phyloP scores from a whole-genome alignment of 2,113 vertebrate genomes.

The Nicator chloris region DNA sequence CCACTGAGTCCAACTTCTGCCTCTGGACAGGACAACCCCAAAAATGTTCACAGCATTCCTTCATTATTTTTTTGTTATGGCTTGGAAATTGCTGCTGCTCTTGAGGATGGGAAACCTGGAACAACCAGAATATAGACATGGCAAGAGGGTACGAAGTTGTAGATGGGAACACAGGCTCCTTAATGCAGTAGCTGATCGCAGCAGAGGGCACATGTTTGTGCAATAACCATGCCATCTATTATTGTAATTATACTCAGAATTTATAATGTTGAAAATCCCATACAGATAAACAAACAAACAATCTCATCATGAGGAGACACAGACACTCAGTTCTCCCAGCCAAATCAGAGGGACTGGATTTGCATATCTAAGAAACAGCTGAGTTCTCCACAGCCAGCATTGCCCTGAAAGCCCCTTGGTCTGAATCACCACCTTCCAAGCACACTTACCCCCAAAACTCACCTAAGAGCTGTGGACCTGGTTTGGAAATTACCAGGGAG shows the following conservation, averaged over 20 bases:
- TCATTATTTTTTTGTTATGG: background rate
- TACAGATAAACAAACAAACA: slow-evolving; percentile 33
- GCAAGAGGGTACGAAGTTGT: background rate
- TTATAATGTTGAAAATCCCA: background rate
- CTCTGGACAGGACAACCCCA: background rate
- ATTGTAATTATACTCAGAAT: background rate
- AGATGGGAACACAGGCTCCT: background rate
- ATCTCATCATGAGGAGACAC: background rate
- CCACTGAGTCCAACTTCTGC: background rate
- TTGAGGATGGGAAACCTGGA: background rate
- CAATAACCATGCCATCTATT: slow-evolving; percentile 10
- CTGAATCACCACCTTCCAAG: background rate
- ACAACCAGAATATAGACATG: background rate
- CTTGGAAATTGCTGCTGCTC: background rate
- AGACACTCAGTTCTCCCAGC: slow-evolving; percentile 9
- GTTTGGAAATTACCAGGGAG: background rate
- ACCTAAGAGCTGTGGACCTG: background rate
- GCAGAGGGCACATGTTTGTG: slow-evolving; percentile 5
- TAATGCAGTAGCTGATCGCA: background rate
- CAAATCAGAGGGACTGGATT: background rate
- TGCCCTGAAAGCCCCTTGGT: background rate
- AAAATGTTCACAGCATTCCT: background rate
- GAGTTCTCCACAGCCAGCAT: background rate
- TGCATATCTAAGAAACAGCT: slow-evolving; percentile 32
- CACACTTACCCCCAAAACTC: background rate